Percentiles rank a stretch among this genome's conserved stretches.
phyloP scores from a whole-genome alignment of 2,797 vertebrate genomes.

The Crax fasciolata region DNA sequence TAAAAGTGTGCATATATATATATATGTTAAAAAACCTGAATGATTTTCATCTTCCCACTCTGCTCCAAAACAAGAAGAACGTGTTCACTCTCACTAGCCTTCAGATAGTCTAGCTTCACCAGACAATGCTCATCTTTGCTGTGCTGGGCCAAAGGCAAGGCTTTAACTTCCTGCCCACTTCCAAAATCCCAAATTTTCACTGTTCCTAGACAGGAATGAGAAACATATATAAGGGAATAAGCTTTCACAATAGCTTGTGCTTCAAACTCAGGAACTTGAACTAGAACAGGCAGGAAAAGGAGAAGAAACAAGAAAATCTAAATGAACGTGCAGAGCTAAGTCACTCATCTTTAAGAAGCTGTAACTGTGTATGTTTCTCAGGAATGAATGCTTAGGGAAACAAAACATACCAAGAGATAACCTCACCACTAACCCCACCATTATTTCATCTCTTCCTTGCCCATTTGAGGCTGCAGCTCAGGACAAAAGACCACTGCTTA shows the following conservation, averaged over 20 bases:
- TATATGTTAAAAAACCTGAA: slow-evolving; percentile 76
- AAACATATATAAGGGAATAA: background rate
- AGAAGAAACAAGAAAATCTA: background rate
- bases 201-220: slow-evolving; percentile 72
- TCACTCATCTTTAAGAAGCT: background rate
- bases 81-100: slow-evolving; percentile 50
- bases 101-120: slow-evolving; percentile 74
- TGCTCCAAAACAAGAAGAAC: slow-evolving; percentile 75
- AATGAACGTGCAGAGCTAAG: background rate
- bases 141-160: slow-evolving; percentile 51
- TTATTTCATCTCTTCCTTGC: background rate
- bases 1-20: background rate
- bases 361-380: background rate
- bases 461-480: background rate
- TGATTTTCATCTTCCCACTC: slow-evolving; percentile 77
- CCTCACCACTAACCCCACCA: background rate
- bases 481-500: background rate
- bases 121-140: slow-evolving; percentile 61
- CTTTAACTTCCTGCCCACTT: slow-evolving; percentile 79
- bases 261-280: background rate
- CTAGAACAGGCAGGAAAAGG: background rate
- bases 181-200: slow-evolving; percentile 82
- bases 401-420: background rate
- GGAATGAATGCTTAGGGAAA: background rate
- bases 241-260: background rate